These are phyloP conservation scores for Sarcophaga variegata DNA, from an alignment of 2,888 invertebrate genomes.

Conservation along the genomic window DNA sequence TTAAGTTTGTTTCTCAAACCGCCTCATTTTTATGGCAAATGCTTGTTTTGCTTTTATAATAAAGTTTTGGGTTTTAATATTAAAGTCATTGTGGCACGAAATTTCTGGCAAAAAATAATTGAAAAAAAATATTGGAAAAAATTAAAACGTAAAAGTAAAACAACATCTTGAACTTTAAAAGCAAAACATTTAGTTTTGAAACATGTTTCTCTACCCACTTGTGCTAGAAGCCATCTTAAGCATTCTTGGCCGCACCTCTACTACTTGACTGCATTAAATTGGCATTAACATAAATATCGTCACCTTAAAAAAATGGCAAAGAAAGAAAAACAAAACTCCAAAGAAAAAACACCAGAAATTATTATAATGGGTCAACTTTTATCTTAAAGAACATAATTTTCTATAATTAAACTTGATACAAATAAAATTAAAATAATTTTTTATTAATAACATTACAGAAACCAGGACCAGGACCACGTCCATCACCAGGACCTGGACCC, in stretches of 20 bases:
- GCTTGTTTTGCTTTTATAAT: slow-evolving; percentile 21
- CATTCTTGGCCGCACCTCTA: slow-evolving; percentile 70
- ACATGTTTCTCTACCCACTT: slow-evolving; percentile 70
- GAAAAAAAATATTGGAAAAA: slow-evolving; percentile 1
- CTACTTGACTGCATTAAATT: slow-evolving; percentile 67
- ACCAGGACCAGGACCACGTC: slow-evolving; percentile 72
- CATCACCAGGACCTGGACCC: slow-evolving; percentile 72
- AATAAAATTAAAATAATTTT: not conserved
- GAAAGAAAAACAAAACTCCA: not conserved
- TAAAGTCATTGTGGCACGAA: slow-evolving; percentile 48
- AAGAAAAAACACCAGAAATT: not conserved
- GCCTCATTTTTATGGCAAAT: slow-evolving; percentile 20
- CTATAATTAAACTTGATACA: not conserved
- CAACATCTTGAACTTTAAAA: slow-evolving; percentile 68
- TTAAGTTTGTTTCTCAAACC: slow-evolving; percentile 2
- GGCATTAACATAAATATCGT: slow-evolving; percentile 70
- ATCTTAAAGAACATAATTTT: slow-evolving; percentile 24
- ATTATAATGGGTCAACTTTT: slow-evolving; percentile 61
- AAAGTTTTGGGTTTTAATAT: slow-evolving; percentile 11
- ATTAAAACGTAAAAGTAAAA: not conserved
- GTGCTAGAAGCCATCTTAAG: slow-evolving; percentile 65
- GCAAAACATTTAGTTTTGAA: slow-evolving; percentile 61
- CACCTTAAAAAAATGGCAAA: slow-evolving; percentile 55
- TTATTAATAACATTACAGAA: slow-evolving; percentile 52
- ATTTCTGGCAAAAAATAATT: slow-evolving; percentile 43